phyloP scores from a whole-genome alignment of 2,113 vertebrate genomes.

The Callopanchax toddi region DNA sequence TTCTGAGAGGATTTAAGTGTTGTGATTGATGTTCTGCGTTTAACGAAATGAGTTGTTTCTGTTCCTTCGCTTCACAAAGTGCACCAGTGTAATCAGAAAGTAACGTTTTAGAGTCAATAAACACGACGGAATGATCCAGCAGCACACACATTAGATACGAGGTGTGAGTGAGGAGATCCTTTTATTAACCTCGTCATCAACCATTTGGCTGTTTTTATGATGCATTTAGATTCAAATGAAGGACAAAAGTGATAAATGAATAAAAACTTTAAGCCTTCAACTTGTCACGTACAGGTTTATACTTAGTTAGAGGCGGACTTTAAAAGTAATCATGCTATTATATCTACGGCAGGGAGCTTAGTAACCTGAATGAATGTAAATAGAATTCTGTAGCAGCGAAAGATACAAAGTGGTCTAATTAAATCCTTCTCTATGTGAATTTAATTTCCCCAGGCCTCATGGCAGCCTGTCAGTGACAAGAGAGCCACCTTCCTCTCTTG shows the following conservation, averaged over 20 bases:
- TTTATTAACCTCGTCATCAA: too few relatives aligned
- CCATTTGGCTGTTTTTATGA: too few relatives aligned
- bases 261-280: constrained; percentile 21
- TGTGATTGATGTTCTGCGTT: constrained; percentile 43
- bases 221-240: too few relatives aligned
- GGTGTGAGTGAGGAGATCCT: too few relatives aligned
- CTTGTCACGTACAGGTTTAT: not conserved
- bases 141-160: too few relatives aligned
- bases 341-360: constrained; percentile 46
- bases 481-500: constrained; percentile 49
- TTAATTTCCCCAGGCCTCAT: constrained; percentile 62
- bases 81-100: too few relatives aligned
- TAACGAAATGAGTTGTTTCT: constrained; percentile 12
- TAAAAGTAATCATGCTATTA: constrained; percentile 48
- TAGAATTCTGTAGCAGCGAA: constrained; percentile 60
- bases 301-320: constrained; percentile 2
- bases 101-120: too few relatives aligned
- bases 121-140: too few relatives aligned
- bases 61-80: not conserved
- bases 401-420: constrained; percentile 75
- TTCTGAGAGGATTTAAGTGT: constrained; percentile 44
- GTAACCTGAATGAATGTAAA: constrained; percentile 63
- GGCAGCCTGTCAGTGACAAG: constrained; percentile 61
- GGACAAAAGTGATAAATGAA: not conserved
- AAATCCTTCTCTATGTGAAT: constrained; percentile 62